Evolutionary conservation across 1,140 invertebrate species (phyloP), one percentile per base, ranked within the genome.

Genomic region (Drosophila lacteicornis): DNA sequence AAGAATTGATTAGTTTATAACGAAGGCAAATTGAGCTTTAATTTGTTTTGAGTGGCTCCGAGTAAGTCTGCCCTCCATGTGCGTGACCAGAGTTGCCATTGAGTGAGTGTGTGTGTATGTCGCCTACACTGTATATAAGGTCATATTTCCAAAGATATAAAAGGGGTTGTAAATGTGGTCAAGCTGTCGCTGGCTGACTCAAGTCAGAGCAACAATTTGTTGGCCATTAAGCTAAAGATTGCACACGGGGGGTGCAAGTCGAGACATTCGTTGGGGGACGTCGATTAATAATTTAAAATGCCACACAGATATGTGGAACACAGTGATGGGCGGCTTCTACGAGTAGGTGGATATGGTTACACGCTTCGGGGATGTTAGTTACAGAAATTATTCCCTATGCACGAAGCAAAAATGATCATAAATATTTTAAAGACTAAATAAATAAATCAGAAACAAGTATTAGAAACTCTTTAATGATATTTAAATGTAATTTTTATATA

Each of bases 21-120:
- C 75, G 75, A 79, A 78, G 75, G 75, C 75, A 78, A 79, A 79
- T 79, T 79, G 75, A 79, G 75, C 57, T 79, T 79, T 79, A 79
- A 79, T 79, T 79, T 70, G 75, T 70, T 78, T 40, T 45, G 75
- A 68, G 75, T 59, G 63, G 40, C 42, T 27, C 8, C 25, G 43
- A 42, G 47, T 73, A 53, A 42, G 22, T 61, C 43, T n/a, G 69
- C 43, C 43, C 22, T 4, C 53, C 17, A 53, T 79, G 75, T 78
- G 75, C 75, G 75, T 79, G 75, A 70, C 57, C 30, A 55, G 4
- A 67, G 61, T 30, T 61, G 42, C 38, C 38, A 11, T 40, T 60
- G 47, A 60, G 4, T 46, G 22, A 25, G 42, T 7, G 5, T 47
- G 46, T 25, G 19, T 22, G 4, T 51, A 17, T 51, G 51, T 36